Percentiles rank a stretch among this genome's conserved stretches.
These are phyloP conservation scores for Actinostola sp. DNA, from an alignment of 92 coral and sea anemone genomes.

Conservation along the genomic window DNA sequence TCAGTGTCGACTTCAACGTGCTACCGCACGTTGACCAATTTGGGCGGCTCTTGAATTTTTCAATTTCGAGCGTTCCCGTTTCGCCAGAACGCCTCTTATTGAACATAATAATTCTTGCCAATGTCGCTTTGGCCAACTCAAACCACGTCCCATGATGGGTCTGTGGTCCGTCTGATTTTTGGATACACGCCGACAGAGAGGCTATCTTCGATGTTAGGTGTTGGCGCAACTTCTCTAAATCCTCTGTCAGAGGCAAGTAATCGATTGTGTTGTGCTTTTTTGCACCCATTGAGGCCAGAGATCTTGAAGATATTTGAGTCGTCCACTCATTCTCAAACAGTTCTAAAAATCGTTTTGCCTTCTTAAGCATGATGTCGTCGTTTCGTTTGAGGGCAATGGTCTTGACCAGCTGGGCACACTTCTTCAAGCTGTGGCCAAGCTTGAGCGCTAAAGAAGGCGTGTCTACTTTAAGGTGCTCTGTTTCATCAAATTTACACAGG, in stretches of 20 bases:
- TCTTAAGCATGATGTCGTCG: not conserved
- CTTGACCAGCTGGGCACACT: conserved; percentile 26
- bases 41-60: conserved; percentile 28
- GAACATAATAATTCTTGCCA: conserved; percentile 45
- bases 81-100: conserved; percentile 52
- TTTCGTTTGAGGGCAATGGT: conserved; percentile 22
- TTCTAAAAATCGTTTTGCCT: conserved; percentile 14
- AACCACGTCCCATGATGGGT: conserved; percentile 32
- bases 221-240: conserved; percentile 1
- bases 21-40: conserved; percentile 32
- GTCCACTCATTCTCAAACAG: conserved; percentile 51
- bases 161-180: no score
- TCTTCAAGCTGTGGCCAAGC: conserved; percentile 40
- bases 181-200: not conserved
- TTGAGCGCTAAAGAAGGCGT: conserved; percentile 35
- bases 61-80: conserved; percentile 6
- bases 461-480: not conserved
- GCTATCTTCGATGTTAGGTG: conserved; percentile 11
- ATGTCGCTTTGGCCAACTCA: conserved; percentile 33
- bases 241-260: conserved; percentile 28
- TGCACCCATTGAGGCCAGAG: conserved; percentile 33
- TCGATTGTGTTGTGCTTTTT: conserved; percentile 37
- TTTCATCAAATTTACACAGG: not conserved
- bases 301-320: conserved; percentile 22
- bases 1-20: conserved; percentile 8